Evolutionary conservation across 2,888 invertebrate species (phyloP).

Genomic region (Lapara coniferarum): DNA sequence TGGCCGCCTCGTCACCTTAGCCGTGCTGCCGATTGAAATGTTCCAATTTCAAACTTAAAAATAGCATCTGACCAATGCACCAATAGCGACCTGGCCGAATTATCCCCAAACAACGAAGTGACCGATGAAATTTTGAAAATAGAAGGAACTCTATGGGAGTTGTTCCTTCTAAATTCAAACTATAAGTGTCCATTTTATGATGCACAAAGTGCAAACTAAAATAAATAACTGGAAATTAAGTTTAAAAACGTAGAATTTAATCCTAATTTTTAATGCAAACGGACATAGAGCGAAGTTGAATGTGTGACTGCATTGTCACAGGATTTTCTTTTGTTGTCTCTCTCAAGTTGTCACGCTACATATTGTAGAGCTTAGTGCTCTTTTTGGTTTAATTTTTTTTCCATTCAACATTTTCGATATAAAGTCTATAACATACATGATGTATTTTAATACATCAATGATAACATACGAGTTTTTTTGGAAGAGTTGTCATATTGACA

Average conservation of each 20-base stretch:
- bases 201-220: too few relatives aligned
- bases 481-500: too few relatives aligned
- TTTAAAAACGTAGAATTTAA: background rate
- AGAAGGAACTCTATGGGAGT: too few relatives aligned
- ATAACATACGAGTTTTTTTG: too few relatives aligned
- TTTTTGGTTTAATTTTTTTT: too few relatives aligned
- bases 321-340: conserved; percentile 13
- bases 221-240: background rate
- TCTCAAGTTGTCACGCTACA: conserved; percentile 2
- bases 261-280: background rate
- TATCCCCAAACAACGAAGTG: background rate
- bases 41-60: conserved; percentile 28
- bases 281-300: background rate
- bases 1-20: conserved; percentile 33
- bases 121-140: background rate
- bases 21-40: conserved; percentile 33
- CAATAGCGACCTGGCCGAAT: background rate
- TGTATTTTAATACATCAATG: too few relatives aligned
- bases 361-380: background rate
- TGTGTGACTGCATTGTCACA: conserved; percentile 1
- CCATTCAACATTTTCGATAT: too few relatives aligned
- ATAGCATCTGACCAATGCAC: conserved; percentile 15
- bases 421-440: too few relatives aligned
- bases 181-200: too few relatives aligned
- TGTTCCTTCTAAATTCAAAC: background rate